These are phyloP conservation scores for Tricholauxania praeusta DNA, from an alignment of 2,888 invertebrate genomes.

Conservation along the genomic window DNA sequence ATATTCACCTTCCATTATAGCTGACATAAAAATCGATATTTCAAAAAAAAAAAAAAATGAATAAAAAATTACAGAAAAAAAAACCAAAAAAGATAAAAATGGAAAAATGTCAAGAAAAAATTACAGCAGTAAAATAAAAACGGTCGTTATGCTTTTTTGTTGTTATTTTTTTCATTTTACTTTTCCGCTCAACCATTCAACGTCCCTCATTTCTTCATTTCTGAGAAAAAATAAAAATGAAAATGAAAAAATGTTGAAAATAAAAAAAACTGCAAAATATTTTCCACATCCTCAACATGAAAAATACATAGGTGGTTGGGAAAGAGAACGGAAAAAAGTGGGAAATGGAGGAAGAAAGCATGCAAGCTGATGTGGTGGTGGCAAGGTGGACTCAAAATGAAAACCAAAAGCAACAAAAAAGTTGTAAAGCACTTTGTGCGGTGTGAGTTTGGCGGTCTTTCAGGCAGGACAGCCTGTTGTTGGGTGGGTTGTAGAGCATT, in stretches of 20 bases:
- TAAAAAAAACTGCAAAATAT: constrained; percentile 60
- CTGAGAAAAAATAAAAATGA: constrained; percentile 46
- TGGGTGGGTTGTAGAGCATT: neutral
- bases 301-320: neutral
- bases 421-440: too few relatives aligned
- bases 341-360: neutral
- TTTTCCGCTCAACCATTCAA: constrained; percentile 60
- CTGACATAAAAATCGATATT: constrained; percentile 62
- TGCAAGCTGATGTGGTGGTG: neutral
- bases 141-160: constrained; percentile 60
- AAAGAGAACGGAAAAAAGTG: neutral
- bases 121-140: constrained; percentile 45
- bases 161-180: constrained; percentile 51
- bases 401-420: too few relatives aligned
- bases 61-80: constrained; percentile 29
- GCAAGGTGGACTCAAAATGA: too few relatives aligned
- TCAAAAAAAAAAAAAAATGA: constrained; percentile 48
- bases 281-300: constrained; percentile 52
- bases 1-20: constrained; percentile 61
- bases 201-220: constrained; percentile 36
- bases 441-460: too few relatives aligned
- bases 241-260: constrained; percentile 56
- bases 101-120: constrained; percentile 40
- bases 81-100: constrained; percentile 40
- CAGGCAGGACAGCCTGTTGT: neutral